A percentile compares a stretch with the other conserved stretches of the same genome.
These are phyloP conservation scores for Diplazon laetatorius DNA, from an alignment of 2,888 invertebrate genomes.

Conservation along the genomic window DNA sequence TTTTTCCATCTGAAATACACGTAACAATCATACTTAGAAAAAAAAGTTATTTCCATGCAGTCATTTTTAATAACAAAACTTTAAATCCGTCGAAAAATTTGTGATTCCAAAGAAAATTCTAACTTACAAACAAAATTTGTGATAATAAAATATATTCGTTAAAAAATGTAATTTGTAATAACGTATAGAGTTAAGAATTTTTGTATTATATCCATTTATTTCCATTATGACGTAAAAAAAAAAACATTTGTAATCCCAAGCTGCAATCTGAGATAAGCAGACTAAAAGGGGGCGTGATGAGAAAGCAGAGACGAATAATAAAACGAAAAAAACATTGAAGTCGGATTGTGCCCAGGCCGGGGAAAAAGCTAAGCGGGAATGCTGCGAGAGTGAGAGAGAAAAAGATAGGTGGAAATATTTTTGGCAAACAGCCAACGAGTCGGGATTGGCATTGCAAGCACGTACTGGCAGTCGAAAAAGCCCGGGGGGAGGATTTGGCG, in stretches of 20 bases:
- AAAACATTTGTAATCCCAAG: conserved; percentile 49
- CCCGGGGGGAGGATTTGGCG: conserved; percentile 70
- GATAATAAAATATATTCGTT: too few species aligned
- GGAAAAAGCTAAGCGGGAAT: conserved; percentile 34
- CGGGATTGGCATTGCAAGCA: conserved; percentile 65
- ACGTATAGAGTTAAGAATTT: too few species aligned
- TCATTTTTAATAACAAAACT: too few species aligned
- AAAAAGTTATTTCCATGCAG: too few species aligned
- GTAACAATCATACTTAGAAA: too few species aligned
- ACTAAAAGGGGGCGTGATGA: conserved; percentile 31
- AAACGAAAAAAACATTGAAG: conserved; percentile 25
- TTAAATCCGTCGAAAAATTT: too few species aligned
- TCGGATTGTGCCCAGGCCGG: conserved; percentile 18
- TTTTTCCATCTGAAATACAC: too few species aligned
- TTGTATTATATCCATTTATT: too few species aligned
- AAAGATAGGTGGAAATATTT: conserved; percentile 36
- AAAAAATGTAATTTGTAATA: too few species aligned
- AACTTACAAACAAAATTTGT: too few species aligned
- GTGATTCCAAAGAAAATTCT: too few species aligned
- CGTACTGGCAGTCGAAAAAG: conserved; percentile 65
- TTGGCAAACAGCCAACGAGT: conserved; percentile 62
- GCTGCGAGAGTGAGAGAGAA: not conserved
- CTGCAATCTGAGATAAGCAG: conserved; percentile 61
- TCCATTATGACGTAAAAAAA: conserved; percentile 38
- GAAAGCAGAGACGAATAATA: conserved; percentile 31